Conservation (phyloP, 2,888 invertebrate species). For the Drosophila mettleri region DNA sequence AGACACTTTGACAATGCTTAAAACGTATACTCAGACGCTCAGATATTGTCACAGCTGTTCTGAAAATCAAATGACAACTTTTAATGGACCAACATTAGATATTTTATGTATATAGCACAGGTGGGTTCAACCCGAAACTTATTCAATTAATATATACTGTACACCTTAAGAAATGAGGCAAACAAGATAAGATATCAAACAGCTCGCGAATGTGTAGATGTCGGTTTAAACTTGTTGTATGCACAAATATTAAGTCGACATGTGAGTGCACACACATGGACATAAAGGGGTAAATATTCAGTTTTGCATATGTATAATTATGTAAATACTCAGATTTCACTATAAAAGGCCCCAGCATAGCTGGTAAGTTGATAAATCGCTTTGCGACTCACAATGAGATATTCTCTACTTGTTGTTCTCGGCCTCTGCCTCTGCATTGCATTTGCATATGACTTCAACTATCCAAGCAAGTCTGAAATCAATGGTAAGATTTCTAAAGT, state of each 20-base stretch:
- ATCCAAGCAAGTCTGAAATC: constrained; percentile 12
- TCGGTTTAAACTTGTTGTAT: neutral
- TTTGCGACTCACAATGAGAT: constrained; percentile 18
- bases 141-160: neutral
- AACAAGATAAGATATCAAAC: constrained; percentile 7
- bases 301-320: neutral
- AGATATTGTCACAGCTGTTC: constrained; percentile 2
- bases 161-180: neutral
- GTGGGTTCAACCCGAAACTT: neutral
- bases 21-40: too few species aligned
- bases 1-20: too few species aligned
- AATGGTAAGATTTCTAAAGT: constrained; percentile 17
- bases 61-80: neutral
- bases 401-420: constrained; percentile 1
- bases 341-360: neutral
- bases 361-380: neutral
- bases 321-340: neutral
- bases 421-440: constrained; percentile 11
- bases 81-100: neutral
- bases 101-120: too few species aligned
- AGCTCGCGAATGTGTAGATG: neutral
- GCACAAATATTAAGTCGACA: neutral
- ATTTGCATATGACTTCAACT: constrained; percentile 14
- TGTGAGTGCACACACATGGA: neutral
- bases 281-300: neutral